Evolutionary conservation across 2,888 invertebrate genomes (phyloP), one percentile per base, ranked within the genome.

Genomic region (Allygus modestus): DNA sequence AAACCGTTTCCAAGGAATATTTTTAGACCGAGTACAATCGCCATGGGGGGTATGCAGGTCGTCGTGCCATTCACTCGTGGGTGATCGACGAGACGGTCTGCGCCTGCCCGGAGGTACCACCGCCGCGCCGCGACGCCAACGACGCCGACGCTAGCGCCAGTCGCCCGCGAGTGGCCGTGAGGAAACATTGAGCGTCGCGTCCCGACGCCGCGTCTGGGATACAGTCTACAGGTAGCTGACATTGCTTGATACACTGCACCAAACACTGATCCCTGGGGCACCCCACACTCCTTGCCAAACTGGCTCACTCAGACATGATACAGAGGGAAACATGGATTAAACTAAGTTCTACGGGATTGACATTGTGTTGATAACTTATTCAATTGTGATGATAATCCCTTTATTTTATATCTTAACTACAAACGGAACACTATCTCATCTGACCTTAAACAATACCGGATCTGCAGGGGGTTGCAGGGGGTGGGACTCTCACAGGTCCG

Each of bases 161-260:
- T 65, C 2, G 28, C 12, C 28, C 65, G 65, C 65, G 65, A 65
- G 65, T 65, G 65, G 31, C 26, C 28, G 65, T 65, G 65, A 26
- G 31, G 65, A 0, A 65, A 31, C 58, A 23, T 37, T 7, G 46
- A 46, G 46, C 46, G 46, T 46, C 12, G 46, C 37, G 11, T 37
- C 37, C 7, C 37, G 37, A 2, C 28, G 65, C 31, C 31, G 28
- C 28, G 20, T 23, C 65, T 65, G 15, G 65, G 65, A 65, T 65
- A 65, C 65, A 28, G 65, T 31, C 65, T 28, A 65, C 65, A 65
- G 65, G 65, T 65, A 65, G 54, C 54, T 65, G 17, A 54, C 54
- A 20, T 20, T 54, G 65, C 28, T 46, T 46, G 46, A 46, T 15
- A 46, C 51, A 51, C 20, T 58, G 65, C 28, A 65, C 65, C 65